Evolutionary conservation across 2,113 vertebrate species (phyloP).

Genomic region (Trogon surrucura): DNA sequence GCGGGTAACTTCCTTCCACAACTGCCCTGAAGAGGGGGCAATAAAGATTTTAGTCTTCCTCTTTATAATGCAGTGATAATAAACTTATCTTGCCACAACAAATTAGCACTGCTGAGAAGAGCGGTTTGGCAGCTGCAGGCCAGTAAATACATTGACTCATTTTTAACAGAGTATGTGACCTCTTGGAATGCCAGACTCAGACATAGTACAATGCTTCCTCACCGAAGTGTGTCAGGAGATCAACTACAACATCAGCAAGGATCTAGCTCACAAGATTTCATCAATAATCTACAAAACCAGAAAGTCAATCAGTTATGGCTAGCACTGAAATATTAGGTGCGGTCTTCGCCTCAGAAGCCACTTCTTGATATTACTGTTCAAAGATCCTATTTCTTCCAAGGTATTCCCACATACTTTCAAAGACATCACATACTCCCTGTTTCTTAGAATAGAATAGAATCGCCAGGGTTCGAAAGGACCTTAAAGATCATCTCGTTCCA

Average conservation of each 20-base stretch:
- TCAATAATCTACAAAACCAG: not conserved
- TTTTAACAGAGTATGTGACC: not conserved
- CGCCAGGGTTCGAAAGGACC: too few species aligned
- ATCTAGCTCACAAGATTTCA: not conserved
- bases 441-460: too few species aligned
- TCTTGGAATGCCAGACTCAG: not conserved
- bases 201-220: not conserved
- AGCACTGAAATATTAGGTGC: not conserved
- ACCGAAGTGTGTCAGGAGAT: not conserved
- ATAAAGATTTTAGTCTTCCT: not conserved
- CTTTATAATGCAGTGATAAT: not conserved
- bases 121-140: not conserved
- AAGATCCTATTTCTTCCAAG: not conserved
- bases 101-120: not conserved
- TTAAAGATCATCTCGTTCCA: too few species aligned
- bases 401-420: not conserved
- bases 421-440: not conserved
- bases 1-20: not conserved
- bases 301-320: not conserved
- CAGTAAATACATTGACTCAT: not conserved
- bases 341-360: not conserved
- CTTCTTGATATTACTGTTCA: not conserved
- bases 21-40: not conserved
- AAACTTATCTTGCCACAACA: not conserved
- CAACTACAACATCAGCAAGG: not conserved